These are phyloP conservation scores for Fulmarus glacialis DNA, from an alignment of 2,113 vertebrate genomes.

Conservation along the genomic window DNA sequence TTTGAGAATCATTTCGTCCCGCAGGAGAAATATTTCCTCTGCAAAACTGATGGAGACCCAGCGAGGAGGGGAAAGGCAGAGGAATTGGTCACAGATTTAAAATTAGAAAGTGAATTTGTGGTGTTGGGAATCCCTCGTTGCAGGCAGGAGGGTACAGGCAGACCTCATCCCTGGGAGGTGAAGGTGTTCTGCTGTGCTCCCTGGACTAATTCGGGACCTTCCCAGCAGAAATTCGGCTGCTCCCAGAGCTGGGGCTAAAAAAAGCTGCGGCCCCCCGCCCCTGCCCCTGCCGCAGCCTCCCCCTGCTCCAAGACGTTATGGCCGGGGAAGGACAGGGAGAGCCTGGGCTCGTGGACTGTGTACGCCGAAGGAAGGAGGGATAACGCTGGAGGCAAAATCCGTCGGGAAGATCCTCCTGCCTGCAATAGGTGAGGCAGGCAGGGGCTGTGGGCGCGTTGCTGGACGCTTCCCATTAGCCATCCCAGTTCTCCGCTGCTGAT, in stretches of 20 bases:
- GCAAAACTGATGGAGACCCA: background rate
- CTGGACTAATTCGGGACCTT: background rate
- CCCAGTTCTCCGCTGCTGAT: background rate
- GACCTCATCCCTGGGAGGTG: background rate
- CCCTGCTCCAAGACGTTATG: background rate
- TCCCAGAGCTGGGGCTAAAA: background rate
- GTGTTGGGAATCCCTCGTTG: background rate
- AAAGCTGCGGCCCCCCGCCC: background rate
- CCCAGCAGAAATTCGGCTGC: background rate
- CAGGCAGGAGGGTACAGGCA: background rate
- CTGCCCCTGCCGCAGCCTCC: background rate
- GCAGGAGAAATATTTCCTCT: background rate
- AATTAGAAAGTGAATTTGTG: constrained; percentile 15
- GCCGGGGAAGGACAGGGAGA: background rate
- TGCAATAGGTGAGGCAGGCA: background rate
- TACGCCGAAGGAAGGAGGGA: background rate
- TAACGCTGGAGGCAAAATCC: background rate
- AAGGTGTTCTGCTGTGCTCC: background rate
- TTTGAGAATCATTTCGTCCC: background rate
- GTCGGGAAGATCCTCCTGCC: background rate
- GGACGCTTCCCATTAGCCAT: background rate
- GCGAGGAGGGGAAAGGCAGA: background rate
- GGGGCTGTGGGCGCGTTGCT: background rate
- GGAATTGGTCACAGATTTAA: background rate
- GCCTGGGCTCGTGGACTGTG: background rate